Percentiles rank a stretch among this genome's conserved stretches.
phyloP scores from a whole-genome alignment of 1,140 invertebrate species.

The Eumeta japonica region DNA sequence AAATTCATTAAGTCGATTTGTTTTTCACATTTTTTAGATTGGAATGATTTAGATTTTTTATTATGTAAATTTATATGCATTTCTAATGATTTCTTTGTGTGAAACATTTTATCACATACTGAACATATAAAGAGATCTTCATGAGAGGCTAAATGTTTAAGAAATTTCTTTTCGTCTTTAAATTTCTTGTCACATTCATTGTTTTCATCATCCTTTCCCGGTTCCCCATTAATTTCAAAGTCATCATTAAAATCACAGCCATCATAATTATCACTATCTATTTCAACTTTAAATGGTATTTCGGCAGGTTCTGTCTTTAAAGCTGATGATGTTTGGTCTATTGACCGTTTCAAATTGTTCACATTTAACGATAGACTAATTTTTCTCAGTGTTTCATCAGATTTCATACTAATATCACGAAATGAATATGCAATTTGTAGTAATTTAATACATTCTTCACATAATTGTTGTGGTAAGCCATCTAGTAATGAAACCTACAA shows the following conservation, averaged over 20 bases:
- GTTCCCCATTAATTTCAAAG: not conserved
- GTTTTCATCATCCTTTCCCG: not conserved
- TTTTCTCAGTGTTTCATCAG: slow-evolving; percentile 31
- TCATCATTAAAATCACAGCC: not conserved
- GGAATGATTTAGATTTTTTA: too few relatives aligned
- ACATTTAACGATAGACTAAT: slow-evolving; percentile 14
- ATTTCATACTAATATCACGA: slow-evolving; percentile 29
- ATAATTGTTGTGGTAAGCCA: slow-evolving; percentile 45
- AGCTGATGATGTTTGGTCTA: not conserved
- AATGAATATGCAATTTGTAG: slow-evolving; percentile 35
- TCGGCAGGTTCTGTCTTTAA: slow-evolving; percentile 4
- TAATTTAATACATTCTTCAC: slow-evolving; percentile 34
- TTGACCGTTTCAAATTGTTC: too few relatives aligned
- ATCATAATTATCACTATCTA: not conserved
- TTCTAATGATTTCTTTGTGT: slow-evolving; percentile 22
- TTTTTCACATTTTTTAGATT: too few relatives aligned
- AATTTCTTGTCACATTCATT: slow-evolving; percentile 21
- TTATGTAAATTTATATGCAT: slow-evolving; percentile 29
- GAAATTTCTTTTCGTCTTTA: slow-evolving; percentile 19
- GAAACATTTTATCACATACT: slow-evolving; percentile 31
- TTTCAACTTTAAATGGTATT: slow-evolving; percentile 11
- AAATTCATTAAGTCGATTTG: too few relatives aligned
- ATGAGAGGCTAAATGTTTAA: slow-evolving; percentile 26
- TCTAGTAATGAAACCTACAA: slow-evolving; percentile 40
- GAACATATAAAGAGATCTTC: slow-evolving; percentile 17